phyloP scores from a whole-genome alignment of 37 sponge, comb jelly and placozoan species.

The Haliclona indistincta region DNA sequence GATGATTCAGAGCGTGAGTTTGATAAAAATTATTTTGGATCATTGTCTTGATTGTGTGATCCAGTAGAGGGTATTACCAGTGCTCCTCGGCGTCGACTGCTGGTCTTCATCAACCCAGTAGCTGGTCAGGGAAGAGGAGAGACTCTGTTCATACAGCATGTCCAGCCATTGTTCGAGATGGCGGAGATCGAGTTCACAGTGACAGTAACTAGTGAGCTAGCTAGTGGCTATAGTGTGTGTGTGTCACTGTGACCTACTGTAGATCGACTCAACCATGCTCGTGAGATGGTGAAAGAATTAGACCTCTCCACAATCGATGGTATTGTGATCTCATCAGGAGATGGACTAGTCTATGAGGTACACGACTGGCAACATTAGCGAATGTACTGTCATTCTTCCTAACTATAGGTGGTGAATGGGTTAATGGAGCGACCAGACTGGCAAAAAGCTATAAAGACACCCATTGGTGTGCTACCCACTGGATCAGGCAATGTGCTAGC shows the following conservation, averaged over 20 bases:
- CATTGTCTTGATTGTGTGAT: too few species aligned
- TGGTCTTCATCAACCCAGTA: conserved; percentile 80
- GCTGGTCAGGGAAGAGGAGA: conserved; percentile 63
- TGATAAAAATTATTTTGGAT: too few species aligned
- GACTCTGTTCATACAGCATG: conserved; percentile 27
- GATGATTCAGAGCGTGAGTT: too few species aligned
- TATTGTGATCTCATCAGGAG: conserved; percentile 84
- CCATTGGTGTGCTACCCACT: conserved; percentile 86
- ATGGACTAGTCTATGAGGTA: conserved; percentile 93
- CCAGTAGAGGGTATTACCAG: background rate
- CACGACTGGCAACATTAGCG: too few species aligned
- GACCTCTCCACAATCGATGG: conserved; percentile 73
- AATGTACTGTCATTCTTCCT: too few species aligned
- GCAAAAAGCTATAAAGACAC: conserved; percentile 72
- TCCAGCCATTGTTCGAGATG: conserved; percentile 74
- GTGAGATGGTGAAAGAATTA: conserved; percentile 52
- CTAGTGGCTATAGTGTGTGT: conserved; percentile 4
- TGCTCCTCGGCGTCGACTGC: conserved; percentile 1
- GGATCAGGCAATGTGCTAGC: conserved; percentile 94
- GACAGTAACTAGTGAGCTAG: conserved; percentile 53
- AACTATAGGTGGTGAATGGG: conserved; percentile 92
- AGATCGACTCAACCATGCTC: conserved; percentile 72
- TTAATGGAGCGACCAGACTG: conserved; percentile 88
- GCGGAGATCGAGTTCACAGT: too few species aligned
- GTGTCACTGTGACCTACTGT: conserved; percentile 6